Base-by-base conservation (phyloP, 2,888 invertebrate genomes). In the Synergus japonicus region DNA sequence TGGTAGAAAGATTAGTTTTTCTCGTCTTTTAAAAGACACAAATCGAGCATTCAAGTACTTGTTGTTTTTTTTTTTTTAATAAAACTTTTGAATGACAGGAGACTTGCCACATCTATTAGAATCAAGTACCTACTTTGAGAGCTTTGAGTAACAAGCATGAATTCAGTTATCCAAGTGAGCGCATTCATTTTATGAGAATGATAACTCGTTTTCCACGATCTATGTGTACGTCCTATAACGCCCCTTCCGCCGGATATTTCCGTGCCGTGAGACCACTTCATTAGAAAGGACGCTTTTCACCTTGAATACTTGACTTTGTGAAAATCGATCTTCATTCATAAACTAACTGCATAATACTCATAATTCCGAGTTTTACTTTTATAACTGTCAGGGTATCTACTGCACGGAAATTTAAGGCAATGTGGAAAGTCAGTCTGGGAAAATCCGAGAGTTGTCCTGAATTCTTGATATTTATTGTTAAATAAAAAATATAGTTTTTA, bases 161-260 rank as follows among this genome's bases (percentile, higher is more conserved):
- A 69, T 49, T n/a, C 49, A 69, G 49, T 69, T 69, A 54, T 69
- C 12, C 46, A 46, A 49, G 29, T 46, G 29, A 69, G 29, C 8
- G 18, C 13, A 46, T 69, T 13, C 69, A 46, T 29, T 29, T 22
- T 69, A 54, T 69, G 15, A 69, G 15, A 49, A 69, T n/a, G 69
- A 69, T 54, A 46, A 49, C 49, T 69, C 46, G 29, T 49, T 69
- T 69, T 54, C 49, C 49, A 69, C 29, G 69, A 54, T 69, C 22
- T 3, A 29, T 22, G 22, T 22, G 1, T 69, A n/a, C 49, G 49
- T 69, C 15, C 69, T 49, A 37, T 69, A 54, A 69, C 69, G 69
- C 49, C 69, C 49, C 69, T 69, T 69, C 69, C 69, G 49, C 37
- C 69, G 49, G 69, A 69, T 69, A 69, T 69, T 69, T 69, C 69